Base-by-base conservation (phyloP, 30 jellyfish, hydroid and myxozoan species). In the Phacellophora camtschatica region DNA sequence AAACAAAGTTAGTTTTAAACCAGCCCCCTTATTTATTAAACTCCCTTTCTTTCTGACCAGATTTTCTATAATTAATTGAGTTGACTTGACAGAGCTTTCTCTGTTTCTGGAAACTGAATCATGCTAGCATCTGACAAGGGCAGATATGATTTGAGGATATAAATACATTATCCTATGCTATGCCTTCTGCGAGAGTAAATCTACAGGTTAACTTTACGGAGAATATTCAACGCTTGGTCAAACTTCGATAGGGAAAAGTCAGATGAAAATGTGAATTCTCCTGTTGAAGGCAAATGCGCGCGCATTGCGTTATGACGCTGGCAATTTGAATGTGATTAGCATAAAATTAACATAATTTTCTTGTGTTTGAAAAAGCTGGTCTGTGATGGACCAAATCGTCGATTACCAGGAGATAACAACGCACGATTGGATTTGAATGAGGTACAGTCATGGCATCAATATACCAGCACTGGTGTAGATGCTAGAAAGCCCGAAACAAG, bases 171-270 rank as follows among this genome's bases (percentile, higher is more conserved):
- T n/a, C n/a, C n/a, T n/a, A n/a, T n/a, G n/a, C n/a, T n/a, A n/a
- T 15, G 83, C 91, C 83, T 63, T 80, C 59, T 80, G 37, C 16
- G 37, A 80, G 81, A 15, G 91, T 80, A 65, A 80, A 80, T 80
- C 91, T 80, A 80, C 91, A 80, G 69, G 42, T 50, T 2, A 15
- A 24, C 8, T 20, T 3, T 37, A 5, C 19, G 65, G 72, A 72
- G 86, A 72, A 72, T 19, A 49, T 72, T 30, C 56, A 27, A 0
- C n/a, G 2, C 4, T 15, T 5, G 1, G 13, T 11, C 3, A 0
- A 46, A 13, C 11, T 13, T 0, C 25, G 1, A 58, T 0, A 0
- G 0, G 0, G 0, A 4, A 1, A 11, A 4, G 57, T 18, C 39
- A 34, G 88, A 76, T 76, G 62, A 1, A 76, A 16, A 25, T 20